Evolutionary conservation across 2,888 invertebrate species (phyloP).

Genomic region (Drosophila conformis): DNA sequence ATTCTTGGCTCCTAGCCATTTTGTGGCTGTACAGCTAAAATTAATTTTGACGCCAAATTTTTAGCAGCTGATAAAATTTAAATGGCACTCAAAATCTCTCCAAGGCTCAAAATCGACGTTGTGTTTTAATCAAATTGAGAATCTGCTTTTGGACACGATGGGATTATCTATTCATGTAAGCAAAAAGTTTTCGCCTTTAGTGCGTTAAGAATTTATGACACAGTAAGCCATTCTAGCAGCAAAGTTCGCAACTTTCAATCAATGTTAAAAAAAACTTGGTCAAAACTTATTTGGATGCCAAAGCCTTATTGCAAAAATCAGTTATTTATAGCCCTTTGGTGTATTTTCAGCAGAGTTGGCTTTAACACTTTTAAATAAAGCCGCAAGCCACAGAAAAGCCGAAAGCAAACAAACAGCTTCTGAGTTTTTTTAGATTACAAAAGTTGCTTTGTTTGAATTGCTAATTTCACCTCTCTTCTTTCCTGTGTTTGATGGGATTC

Average conservation of each 20-base stretch:
- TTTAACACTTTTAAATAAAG: constrained; percentile 12
- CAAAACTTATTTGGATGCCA: constrained; percentile 17
- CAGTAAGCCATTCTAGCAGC: constrained; percentile 32
- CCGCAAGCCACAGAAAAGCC: constrained; percentile 15
- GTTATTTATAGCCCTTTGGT: constrained; percentile 12
- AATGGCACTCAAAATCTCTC: background rate
- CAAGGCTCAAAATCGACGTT: background rate
- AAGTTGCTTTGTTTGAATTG: constrained; percentile 62
- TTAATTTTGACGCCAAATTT: constrained; percentile 8
- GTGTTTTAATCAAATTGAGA: constrained; percentile 27
- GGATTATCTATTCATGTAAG: constrained; percentile 25
- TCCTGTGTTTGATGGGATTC: background rate
- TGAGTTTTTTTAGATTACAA: constrained; percentile 47
- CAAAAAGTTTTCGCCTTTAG: constrained; percentile 19
- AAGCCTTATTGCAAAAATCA: background rate
- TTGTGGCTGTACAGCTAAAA: constrained; percentile 21
- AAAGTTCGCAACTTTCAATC: constrained; percentile 54
- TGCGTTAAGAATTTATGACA: constrained; percentile 30
- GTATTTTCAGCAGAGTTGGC: constrained; percentile 9
- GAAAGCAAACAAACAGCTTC: constrained; percentile 29
- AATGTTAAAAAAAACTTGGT: constrained; percentile 22
- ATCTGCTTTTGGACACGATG: background rate
- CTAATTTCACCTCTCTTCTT: constrained; percentile 48
- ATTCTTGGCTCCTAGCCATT: constrained; percentile 15
- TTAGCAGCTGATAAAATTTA: constrained; percentile 22